Evolutionary conservation across 53 echinoderm and acorn worm genomes (phyloP), one percentile per base, ranked within the genome.

Genomic region (Actinopyga echinites): DNA sequence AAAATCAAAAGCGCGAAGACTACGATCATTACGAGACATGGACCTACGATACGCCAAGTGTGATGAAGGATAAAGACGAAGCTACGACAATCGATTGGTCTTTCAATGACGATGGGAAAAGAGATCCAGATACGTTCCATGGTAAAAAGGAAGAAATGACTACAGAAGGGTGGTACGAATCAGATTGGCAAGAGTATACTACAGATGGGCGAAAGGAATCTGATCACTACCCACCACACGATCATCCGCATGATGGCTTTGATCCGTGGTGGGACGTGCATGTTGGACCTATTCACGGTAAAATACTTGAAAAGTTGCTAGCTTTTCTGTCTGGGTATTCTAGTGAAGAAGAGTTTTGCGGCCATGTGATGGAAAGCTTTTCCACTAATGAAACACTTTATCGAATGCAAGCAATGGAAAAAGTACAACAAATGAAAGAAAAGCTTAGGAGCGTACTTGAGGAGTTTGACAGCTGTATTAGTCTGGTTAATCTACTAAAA

Each of bases 261-360:
- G 75, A 44, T 75, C 75, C 53, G 9, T 75, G 75, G 75, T 49
- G 75, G 53, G 75, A 53, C 45, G 20, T 75, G 23, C 19, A 75
- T 20, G 25, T 75, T 75, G 75, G 75, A 75, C 15, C 45, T 23
- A 6, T 79, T 20, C 57, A 42, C 29, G 81, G 62, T 26, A 36
- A 62, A 13, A 23, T 37, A 25, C 25, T 80, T 33, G 22, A 59
- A n/a, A 61, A 60, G 7, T 4, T 80, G 3, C 59, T 80, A 59
- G 62, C 40, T 20, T 59, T 61, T 45, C 12, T 62, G 36, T 80
- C 81, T 29, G 24, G 35, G 21, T 61, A 13, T 61, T 15, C 20
- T 19, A n/a, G 38, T 34, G 21, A 12, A 8, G 5, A 57, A 8
- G 60, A 38, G 22, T 80, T 60, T 38, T 80, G 81, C 29, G 21